Evolutionary conservation across 2,113 vertebrate genomes (phyloP).

Genomic region (Tachysurus vachellii): DNA sequence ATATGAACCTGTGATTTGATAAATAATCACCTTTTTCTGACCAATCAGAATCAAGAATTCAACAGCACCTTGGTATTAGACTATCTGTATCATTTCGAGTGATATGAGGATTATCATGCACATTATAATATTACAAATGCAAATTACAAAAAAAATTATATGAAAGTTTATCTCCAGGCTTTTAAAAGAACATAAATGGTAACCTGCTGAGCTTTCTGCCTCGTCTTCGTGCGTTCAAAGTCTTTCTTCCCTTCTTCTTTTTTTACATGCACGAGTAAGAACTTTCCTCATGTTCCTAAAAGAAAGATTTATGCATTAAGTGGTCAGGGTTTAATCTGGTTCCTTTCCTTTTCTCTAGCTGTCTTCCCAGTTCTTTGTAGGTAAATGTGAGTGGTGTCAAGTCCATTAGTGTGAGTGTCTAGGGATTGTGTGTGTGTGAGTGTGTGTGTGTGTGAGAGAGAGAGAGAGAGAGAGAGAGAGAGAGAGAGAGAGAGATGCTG

Average conservation of each 20-base stretch:
- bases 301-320: neutral
- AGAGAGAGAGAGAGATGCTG: neutral
- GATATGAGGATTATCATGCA: neutral
- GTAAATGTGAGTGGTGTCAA: slow-evolving; percentile 29
- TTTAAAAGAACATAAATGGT: neutral
- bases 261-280: neutral
- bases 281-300: neutral
- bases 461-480: neutral
- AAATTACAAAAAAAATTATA: neutral
- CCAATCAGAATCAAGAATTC: slow-evolving; percentile 13
- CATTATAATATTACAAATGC: too few species aligned
- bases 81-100: neutral
- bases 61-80: neutral
- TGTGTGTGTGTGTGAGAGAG: slow-evolving; percentile 18
- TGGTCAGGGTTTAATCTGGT: slow-evolving; percentile 27
- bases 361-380: neutral
- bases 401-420: slow-evolving; percentile 8
- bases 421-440: neutral
- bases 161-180: too few species aligned
- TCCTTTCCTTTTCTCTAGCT: slow-evolving; percentile 2
- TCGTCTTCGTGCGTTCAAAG: neutral
- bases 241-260: neutral
- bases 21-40: neutral
- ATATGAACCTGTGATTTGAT: neutral
- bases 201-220: neutral